A percentile compares a stretch with the other conserved stretches of the same genome.
phyloP scores from a whole-genome alignment of 2,888 invertebrate genomes.

The Baccha elongata region DNA sequence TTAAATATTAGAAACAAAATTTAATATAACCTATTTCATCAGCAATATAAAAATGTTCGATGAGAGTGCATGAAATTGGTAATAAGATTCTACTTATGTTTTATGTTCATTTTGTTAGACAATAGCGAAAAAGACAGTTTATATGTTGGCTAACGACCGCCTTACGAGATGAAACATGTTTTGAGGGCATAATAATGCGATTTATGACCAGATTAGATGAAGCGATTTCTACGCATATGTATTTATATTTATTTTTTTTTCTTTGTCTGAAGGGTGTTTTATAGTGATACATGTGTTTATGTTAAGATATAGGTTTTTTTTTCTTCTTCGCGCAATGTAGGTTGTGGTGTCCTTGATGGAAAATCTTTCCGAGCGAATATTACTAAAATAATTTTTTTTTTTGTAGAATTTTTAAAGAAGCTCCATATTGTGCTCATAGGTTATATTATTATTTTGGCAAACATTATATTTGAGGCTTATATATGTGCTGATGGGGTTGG shows the following conservation, averaged over 20 bases:
- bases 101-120: constrained; percentile 40
- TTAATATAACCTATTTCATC: constrained; percentile 33
- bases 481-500: constrained; percentile 30
- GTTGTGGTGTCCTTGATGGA: constrained; percentile 20
- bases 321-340: not conserved
- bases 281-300: constrained; percentile 21
- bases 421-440: constrained; percentile 25
- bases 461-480: constrained; percentile 33
- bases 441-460: constrained; percentile 26
- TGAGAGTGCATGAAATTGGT: constrained; percentile 43
- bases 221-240: constrained; percentile 11
- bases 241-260: too few species aligned
- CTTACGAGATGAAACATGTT: constrained; percentile 43
- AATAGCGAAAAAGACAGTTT: constrained; percentile 28
- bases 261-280: not conserved
- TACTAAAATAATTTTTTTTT: not conserved
- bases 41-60: constrained; percentile 29
- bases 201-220: constrained; percentile 38
- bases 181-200: constrained; percentile 44
- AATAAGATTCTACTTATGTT: constrained; percentile 40
- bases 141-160: constrained; percentile 48
- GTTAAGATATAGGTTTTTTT: constrained; percentile 3
- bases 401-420: constrained; percentile 17
- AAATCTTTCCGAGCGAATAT: constrained; percentile 16
- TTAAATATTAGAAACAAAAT: constrained; percentile 35